Percentiles rank a stretch among this genome's conserved stretches.
phyloP scores from a whole-genome alignment of 2,113 vertebrate species.

The Odobenus rosmarus region DNA sequence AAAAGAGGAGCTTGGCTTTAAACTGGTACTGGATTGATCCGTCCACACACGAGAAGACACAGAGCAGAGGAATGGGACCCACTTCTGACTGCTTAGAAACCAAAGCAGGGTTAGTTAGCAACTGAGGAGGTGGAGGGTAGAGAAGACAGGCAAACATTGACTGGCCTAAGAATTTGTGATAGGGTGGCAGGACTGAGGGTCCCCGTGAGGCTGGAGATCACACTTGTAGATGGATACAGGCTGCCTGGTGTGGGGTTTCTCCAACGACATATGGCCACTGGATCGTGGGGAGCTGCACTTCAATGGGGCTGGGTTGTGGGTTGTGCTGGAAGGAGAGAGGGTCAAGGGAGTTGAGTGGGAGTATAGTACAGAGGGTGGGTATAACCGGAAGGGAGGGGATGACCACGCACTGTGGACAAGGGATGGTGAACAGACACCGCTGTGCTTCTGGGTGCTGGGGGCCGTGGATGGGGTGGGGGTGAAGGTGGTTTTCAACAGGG shows the following conservation, averaged over 20 bases:
- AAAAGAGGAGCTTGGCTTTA: neutral
- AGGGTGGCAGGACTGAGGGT: neutral
- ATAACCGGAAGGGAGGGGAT: neutral
- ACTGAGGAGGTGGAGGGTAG: neutral
- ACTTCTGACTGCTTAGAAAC: neutral
- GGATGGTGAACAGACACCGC: neutral
- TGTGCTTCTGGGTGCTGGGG: no score
- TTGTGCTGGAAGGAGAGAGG: neutral
- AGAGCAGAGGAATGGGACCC: neutral
- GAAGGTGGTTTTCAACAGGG: neutral
- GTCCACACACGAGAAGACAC: neutral
- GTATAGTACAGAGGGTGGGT: neutral
- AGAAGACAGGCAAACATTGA: neutral
- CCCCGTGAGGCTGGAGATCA: neutral
- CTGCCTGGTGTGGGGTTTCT: neutral
- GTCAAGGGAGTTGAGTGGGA: neutral
- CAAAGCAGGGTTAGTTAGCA: neutral
- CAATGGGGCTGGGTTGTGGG: neutral
- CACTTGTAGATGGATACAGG: neutral
- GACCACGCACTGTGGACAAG: fast-evolving
- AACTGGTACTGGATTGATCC: fast-evolving
- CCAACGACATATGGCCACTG: neutral
- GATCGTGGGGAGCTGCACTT: fast-evolving
- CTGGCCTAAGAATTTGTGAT: no score
- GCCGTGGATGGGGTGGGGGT: fast-evolving